A percentile compares a stretch with the other conserved stretches of the same genome.
These are phyloP conservation scores for Tetranychus urticae DNA, from an alignment of 1,140 invertebrate genomes.

Conservation along the genomic window DNA sequence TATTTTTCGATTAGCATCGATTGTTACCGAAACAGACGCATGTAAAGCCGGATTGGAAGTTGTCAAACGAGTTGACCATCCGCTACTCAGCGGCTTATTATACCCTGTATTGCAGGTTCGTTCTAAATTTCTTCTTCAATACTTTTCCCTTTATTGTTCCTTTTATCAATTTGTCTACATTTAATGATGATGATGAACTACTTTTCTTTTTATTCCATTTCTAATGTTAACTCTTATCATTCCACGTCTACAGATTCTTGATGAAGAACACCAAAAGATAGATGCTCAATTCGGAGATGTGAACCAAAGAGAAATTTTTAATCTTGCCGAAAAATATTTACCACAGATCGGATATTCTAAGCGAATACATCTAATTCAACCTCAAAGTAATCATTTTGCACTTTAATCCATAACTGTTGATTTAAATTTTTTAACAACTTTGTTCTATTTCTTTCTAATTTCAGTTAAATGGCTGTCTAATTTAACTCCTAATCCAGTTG, in stretches of 20 bases:
- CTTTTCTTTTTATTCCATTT: too few species aligned
- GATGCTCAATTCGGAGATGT: constrained; percentile 98
- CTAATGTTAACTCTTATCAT: too few species aligned
- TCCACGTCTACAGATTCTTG: constrained; percentile 44
- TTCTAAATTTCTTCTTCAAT: not conserved
- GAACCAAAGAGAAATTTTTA: constrained; percentile 98
- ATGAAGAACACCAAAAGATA: constrained; percentile 91
- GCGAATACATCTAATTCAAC: constrained; percentile 94
- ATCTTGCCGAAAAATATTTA: constrained; percentile 89
- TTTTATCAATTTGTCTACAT: not conserved
- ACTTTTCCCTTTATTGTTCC: not conserved
- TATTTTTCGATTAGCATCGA: constrained; percentile 66
- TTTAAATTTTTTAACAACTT: constrained; percentile 1
- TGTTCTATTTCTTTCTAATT: not conserved
- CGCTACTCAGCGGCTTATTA: constrained; percentile 73
- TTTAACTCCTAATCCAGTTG: constrained; percentile 94
- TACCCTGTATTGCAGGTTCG: constrained; percentile 62
- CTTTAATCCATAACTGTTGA: not conserved
- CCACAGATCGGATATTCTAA: constrained; percentile 76
- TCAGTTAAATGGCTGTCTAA: constrained; percentile 33
- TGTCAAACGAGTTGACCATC: constrained; percentile 90
- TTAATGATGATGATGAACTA: too few species aligned
- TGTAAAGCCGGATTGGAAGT: constrained; percentile 98
- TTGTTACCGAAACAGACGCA: constrained; percentile 93
- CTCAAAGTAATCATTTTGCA: constrained; percentile 50